Percentiles rank a stretch among this genome's conserved stretches.
Conservation (phyloP, 2,888 invertebrate genomes). For the Capitulum mitella region DNA sequence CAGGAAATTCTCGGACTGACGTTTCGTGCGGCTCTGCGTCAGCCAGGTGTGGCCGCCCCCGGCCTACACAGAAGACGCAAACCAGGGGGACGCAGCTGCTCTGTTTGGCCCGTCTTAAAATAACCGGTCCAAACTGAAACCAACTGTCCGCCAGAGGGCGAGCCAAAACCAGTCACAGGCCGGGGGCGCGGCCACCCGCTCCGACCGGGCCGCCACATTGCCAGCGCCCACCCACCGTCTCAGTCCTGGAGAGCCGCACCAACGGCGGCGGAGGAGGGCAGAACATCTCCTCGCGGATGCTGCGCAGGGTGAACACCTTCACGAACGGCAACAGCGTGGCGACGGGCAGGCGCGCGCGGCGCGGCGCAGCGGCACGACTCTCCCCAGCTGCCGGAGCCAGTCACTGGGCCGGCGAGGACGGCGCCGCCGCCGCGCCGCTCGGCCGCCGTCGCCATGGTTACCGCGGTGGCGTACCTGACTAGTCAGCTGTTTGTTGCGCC, state of each 20-base stretch:
- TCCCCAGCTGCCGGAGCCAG: background rate
- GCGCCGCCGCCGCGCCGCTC: background rate
- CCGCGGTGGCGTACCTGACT: constrained; percentile 11
- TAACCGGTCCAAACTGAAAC: background rate
- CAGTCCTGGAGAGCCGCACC: background rate
- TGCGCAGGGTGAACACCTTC: background rate
- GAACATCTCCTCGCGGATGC: constrained; percentile 14
- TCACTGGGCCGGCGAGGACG: background rate
- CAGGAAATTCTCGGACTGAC: too few relatives aligned
- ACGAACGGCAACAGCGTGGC: constrained; percentile 5
- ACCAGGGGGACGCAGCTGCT: too few relatives aligned
- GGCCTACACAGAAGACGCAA: too few relatives aligned
- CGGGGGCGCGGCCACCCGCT: background rate
- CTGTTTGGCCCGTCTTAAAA: background rate
- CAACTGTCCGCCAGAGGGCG: too few relatives aligned
- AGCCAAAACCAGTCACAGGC: background rate
- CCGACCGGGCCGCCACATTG: background rate
- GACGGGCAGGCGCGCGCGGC: background rate
- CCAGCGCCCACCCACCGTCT: background rate
- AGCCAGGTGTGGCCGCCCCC: too few relatives aligned
- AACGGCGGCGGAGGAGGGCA: background rate
- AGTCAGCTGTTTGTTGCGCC: constrained; percentile 9
- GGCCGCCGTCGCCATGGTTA: background rate
- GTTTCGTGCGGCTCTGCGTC: too few relatives aligned
- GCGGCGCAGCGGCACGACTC: background rate